Evolutionary conservation across 2,888 invertebrate genomes (phyloP).

Genomic region (Ceraclea dissimilis): DNA sequence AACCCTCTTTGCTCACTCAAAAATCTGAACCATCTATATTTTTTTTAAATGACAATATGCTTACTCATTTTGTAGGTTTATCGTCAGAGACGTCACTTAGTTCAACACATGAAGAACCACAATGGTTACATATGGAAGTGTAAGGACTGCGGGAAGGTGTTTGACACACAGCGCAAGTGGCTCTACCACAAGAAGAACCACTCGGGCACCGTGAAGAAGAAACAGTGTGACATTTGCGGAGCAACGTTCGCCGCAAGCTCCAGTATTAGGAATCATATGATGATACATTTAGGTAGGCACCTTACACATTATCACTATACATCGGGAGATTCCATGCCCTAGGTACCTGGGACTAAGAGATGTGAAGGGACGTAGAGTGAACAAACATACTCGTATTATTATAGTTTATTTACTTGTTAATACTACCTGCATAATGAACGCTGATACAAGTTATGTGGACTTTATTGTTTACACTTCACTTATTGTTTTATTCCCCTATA

Average conservation of each 20-base stretch:
- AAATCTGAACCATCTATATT: too few species aligned
- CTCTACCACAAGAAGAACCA: not conserved
- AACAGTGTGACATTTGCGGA: not conserved
- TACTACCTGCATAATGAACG: too few species aligned
- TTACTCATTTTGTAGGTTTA: not conserved
- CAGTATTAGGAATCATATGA: not conserved
- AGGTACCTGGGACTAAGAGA: too few species aligned
- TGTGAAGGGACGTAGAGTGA: too few species aligned
- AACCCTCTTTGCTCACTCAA: too few species aligned
- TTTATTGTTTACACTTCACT: too few species aligned
- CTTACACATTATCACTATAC: not conserved
- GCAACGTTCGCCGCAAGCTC: not conserved
- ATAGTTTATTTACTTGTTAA: not conserved
- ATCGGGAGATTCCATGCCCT: too few species aligned
- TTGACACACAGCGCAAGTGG: not conserved
- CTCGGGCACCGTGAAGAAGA: not conserved
- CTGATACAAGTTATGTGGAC: too few species aligned
- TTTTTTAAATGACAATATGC: too few species aligned
- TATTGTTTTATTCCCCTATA: too few species aligned
- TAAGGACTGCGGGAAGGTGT: not conserved
- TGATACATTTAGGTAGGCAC: not conserved
- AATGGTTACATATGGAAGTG: not conserved
- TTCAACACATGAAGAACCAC: not conserved
- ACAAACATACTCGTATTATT: not conserved
- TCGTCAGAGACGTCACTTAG: not conserved